phyloP scores from a whole-genome alignment of 2,113 vertebrate species.

The Amphiprion ocellaris region DNA sequence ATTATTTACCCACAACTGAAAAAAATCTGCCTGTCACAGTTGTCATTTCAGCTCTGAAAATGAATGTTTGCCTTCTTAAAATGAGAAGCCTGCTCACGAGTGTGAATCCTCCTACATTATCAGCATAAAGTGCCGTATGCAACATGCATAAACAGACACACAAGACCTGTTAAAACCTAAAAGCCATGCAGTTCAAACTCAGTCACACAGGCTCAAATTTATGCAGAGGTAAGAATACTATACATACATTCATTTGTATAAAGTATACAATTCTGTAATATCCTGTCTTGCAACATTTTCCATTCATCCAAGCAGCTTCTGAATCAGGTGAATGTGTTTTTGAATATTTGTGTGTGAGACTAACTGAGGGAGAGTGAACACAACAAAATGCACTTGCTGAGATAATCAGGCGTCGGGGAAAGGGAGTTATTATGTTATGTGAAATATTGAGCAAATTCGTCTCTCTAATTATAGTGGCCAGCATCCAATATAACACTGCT shows the following conservation, averaged over 20 bases:
- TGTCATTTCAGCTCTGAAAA: not conserved
- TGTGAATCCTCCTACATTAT: too few species aligned
- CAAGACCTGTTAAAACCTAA: too few species aligned
- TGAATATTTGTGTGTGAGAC: not conserved
- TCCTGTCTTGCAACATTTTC: constrained; percentile 1
- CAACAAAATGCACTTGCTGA: constrained; percentile 33
- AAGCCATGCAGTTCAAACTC: too few species aligned
- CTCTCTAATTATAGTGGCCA: constrained; percentile 32
- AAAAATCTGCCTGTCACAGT: not conserved
- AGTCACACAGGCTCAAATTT: too few species aligned
- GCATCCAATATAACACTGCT: not conserved
- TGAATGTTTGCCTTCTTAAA: too few species aligned
- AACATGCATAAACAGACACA: too few species aligned
- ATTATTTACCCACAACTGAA: not conserved
- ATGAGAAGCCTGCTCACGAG: too few species aligned
- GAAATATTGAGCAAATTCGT: constrained; percentile 25
- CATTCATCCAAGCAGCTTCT: not conserved
- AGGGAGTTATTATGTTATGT: constrained; percentile 36
- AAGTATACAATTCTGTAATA: not conserved
- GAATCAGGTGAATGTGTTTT: not conserved
- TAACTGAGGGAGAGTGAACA: not conserved
- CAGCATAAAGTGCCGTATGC: too few species aligned
- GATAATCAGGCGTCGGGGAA: constrained; percentile 40
- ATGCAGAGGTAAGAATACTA: too few species aligned
- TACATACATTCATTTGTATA: too few species aligned